Evolutionary conservation across 2,888 invertebrate species (phyloP), one percentile per base, ranked within the genome.

Genomic region (Brachynemurus nebulosus): DNA sequence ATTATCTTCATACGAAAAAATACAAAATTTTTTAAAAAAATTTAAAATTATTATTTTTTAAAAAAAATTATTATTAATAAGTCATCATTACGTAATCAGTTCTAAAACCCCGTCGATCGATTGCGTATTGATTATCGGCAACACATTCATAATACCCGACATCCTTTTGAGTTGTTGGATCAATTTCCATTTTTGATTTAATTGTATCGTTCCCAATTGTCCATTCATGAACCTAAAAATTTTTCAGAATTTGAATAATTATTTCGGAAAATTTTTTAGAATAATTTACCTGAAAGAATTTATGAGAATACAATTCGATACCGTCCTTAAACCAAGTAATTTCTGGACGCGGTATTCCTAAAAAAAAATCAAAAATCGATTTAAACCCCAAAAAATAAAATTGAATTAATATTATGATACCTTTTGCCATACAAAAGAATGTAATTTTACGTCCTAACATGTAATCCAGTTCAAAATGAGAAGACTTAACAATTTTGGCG

Each of bases 241-340:
- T 44, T 48, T 25, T 19, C 19, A 23, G 8, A 8, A 5, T 33
- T 48, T n/a, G n/a, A n/a, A n/a, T n/a, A n/a, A n/a, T n/a, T n/a
- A n/a, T n/a, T n/a, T n/a, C n/a, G n/a, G n/a, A n/a, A n/a, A n/a
- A n/a, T n/a, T n/a, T n/a, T n/a, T n/a, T n/a, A n/a, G n/a, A 20
- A 14, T 17, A 40, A 45, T 50, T 40, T 62, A 78, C 78, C 67
- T 79, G 79, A 51, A 79, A 76, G 58, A 76, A 80, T 55, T 72
- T 74, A 55, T 80, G 80, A 35, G 76, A 72, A 51, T 78, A 78
- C n/a, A 83, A 60, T 58, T 84, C 83, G 35, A 81, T 76, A 3
- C 80, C 81, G 57, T 84, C 81, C 58, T 83, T 83, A 55, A 76
- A 78, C 83, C 83, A 84, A 23, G 79, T 82, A 44, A 84, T 80